Conservation (phyloP, 53 echinoderm and acorn worm species). For the Apostichopus leukothele region DNA sequence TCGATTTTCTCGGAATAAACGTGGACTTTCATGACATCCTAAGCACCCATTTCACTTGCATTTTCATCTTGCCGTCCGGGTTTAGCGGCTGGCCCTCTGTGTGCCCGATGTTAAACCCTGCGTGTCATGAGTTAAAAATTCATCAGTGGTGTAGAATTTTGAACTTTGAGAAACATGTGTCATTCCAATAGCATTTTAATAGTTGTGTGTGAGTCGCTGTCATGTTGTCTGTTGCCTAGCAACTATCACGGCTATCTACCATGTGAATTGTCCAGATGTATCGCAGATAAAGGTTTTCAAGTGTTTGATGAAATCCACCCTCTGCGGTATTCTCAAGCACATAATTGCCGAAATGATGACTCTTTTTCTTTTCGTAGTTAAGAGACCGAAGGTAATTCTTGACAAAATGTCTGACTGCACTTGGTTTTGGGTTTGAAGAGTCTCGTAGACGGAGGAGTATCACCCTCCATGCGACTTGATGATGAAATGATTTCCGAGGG, state of each 20-base stretch:
- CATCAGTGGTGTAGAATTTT: too few species aligned
- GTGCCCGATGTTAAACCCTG: too few species aligned
- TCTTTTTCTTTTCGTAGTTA: not conserved
- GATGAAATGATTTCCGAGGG: not conserved
- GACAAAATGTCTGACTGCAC: not conserved
- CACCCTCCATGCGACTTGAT: not conserved
- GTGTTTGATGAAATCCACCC: constrained; percentile 43
- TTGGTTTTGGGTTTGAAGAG: not conserved
- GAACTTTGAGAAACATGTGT: too few species aligned
- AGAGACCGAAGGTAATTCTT: not conserved
- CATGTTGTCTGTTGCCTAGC: constrained; percentile 32
- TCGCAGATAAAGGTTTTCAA: constrained; percentile 16
- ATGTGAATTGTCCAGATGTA: constrained; percentile 43
- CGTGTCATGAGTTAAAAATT: too few species aligned
- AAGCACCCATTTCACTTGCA: too few species aligned
- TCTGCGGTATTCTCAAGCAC: constrained; percentile 35
- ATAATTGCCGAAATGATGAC: constrained; percentile 22
- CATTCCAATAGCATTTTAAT: too few species aligned
- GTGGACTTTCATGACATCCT: too few species aligned
- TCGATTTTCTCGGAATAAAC: too few species aligned
- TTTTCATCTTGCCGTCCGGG: too few species aligned
- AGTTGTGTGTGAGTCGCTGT: not conserved
- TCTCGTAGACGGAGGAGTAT: not conserved
- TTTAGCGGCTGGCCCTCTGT: too few species aligned
- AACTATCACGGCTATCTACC: not conserved